These are phyloP conservation scores for Argentina silus DNA, from an alignment of 2,797 vertebrate genomes.

Conservation along the genomic window DNA sequence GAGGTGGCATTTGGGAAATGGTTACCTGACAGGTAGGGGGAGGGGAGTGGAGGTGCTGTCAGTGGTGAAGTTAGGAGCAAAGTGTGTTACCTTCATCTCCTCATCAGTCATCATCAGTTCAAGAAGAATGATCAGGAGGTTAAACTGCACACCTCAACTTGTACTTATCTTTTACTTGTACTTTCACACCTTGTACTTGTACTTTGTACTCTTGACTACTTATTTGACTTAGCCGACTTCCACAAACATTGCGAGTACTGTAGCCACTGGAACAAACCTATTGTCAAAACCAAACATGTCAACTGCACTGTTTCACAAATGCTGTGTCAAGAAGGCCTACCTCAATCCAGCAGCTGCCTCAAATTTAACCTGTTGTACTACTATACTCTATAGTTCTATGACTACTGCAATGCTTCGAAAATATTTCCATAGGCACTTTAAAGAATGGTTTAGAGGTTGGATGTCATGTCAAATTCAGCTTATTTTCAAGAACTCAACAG, in stretches of 20 bases:
- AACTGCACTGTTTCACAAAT: no score
- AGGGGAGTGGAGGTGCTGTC: slow-evolving; percentile 57
- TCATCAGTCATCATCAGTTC: slow-evolving; percentile 60
- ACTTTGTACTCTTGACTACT: neutral
- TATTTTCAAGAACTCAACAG: neutral
- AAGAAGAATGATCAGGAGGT: slow-evolving; percentile 28
- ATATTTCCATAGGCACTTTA: neutral
- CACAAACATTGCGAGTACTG: no score
- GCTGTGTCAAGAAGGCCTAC: neutral
- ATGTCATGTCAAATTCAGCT: neutral
- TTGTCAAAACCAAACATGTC: neutral
- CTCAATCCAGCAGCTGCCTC: neutral
- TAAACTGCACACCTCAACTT: slow-evolving; percentile 27
- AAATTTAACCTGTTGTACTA: neutral
- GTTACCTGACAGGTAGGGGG: slow-evolving; percentile 67
- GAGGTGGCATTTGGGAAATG: slow-evolving; percentile 71
- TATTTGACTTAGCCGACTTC: no score
- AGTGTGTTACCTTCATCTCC: slow-evolving; percentile 38
- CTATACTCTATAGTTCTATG: neutral
- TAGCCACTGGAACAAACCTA: neutral
- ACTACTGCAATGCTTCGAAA: neutral
- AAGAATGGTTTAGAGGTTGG: neutral
- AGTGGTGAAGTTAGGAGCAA: slow-evolving; percentile 36
- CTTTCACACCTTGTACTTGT: neutral
- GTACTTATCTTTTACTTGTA: slow-evolving; percentile 12